Evolutionary conservation across 2,888 invertebrate genomes (phyloP).

Genomic region (Sipha maydis): DNA sequence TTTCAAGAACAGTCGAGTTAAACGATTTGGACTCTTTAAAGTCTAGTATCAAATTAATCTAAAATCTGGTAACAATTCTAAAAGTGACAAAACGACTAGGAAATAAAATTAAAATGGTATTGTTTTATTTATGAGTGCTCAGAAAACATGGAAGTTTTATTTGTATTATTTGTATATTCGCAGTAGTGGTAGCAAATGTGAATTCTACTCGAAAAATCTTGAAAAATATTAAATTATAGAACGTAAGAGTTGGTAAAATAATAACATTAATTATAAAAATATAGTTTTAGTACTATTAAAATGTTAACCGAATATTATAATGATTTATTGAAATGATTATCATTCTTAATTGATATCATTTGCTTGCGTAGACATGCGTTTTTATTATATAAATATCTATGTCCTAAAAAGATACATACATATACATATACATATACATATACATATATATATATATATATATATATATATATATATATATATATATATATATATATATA

Average conservation of each 20-base stretch:
- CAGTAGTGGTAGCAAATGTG: not conserved
- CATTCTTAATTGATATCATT: not conserved
- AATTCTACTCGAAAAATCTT: not conserved
- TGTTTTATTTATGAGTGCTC: not conserved
- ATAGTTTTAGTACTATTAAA: no score
- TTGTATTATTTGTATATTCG: not conserved
- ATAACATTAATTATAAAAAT: no score
- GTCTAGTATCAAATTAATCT: conserved; percentile 20
- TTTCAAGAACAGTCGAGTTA: not conserved
- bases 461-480: no score
- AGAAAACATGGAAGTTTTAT: not conserved
- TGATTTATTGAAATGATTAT: no score
- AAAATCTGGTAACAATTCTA: not conserved
- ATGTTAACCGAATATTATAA: not conserved
- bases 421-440: no score
- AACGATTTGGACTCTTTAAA: not conserved
- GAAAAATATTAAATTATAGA: not conserved
- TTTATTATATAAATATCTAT: not conserved
- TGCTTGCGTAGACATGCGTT: not conserved
- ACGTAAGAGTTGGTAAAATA: no score
- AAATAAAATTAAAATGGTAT: not conserved
- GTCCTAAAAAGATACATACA: no score
- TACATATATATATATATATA: no score
- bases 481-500: no score
- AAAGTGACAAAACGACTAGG: not conserved